phyloP scores from a whole-genome alignment of 1,140 invertebrate genomes.

The Pseudobourletiella spinata region DNA sequence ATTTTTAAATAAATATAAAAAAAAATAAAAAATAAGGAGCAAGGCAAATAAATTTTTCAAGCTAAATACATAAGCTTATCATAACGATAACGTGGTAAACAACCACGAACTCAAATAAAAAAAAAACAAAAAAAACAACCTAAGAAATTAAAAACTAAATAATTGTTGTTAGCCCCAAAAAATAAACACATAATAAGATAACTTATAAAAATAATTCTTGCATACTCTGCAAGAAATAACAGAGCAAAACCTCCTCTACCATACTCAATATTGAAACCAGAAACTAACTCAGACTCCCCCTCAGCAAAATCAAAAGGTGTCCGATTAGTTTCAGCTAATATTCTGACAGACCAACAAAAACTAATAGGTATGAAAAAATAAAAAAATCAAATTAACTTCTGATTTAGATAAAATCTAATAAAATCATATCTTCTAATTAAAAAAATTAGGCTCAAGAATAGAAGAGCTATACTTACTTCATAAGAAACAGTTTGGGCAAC shows the following conservation, averaged over 20 bases:
- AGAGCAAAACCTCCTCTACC: slow-evolving; percentile 56
- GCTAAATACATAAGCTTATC: slow-evolving; percentile 35
- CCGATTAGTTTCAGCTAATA: slow-evolving; percentile 60
- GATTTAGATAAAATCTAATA: slow-evolving; percentile 39
- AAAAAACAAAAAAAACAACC: slow-evolving; percentile 18
- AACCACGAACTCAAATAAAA: slow-evolving; percentile 29
- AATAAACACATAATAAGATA: slow-evolving; percentile 46
- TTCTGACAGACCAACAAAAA: slow-evolving; percentile 49
- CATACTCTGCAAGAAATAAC: slow-evolving; percentile 63
- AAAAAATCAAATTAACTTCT: slow-evolving; percentile 45
- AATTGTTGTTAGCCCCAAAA: slow-evolving; percentile 46
- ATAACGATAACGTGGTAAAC: slow-evolving; percentile 34
- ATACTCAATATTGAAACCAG: slow-evolving; percentile 66
- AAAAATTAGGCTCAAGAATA: slow-evolving; percentile 47
- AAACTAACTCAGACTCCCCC: slow-evolving; percentile 63
- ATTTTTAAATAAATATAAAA: slow-evolving; percentile 15
- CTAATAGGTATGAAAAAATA: slow-evolving; percentile 45
- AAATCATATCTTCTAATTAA: slow-evolving; percentile 42
- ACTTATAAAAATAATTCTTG: slow-evolving; percentile 57
- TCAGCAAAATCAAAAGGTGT: slow-evolving; percentile 69
- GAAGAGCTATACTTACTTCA: slow-evolving; percentile 52
- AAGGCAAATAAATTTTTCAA: slow-evolving; percentile 33
- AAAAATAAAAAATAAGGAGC: slow-evolving; percentile 24
- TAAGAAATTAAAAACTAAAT: background rate
- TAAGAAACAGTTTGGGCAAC: slow-evolving; percentile 59